Percentiles rank a stretch among this genome's conserved stretches.
These are phyloP conservation scores for Athalia circularis DNA, from an alignment of 2,888 invertebrate species.

Conservation along the genomic window DNA sequence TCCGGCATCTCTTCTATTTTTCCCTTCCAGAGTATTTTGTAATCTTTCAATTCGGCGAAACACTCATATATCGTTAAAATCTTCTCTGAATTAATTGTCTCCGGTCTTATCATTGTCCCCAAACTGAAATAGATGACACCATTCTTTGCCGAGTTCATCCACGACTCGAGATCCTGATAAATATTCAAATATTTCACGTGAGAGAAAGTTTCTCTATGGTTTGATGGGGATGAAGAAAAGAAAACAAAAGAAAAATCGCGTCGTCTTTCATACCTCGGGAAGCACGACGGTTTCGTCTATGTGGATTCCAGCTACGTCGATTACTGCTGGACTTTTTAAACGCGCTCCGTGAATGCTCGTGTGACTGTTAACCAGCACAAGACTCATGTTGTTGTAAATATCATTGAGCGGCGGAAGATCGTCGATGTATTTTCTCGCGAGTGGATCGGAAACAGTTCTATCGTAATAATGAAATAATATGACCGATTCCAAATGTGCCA, in stretches of 20 bases:
- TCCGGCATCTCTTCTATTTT: conserved; percentile 36
- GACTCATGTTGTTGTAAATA: conserved; percentile 24
- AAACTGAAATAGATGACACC: conserved; percentile 69
- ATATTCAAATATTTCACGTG: not conserved
- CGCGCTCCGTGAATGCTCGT: conserved; percentile 14
- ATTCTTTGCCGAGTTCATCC: conserved; percentile 63
- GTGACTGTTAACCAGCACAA: conserved; percentile 13
- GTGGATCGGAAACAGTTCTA: not conserved
- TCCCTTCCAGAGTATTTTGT: conserved; percentile 28
- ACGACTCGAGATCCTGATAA: conserved; percentile 65
- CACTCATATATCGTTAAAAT: conserved; percentile 13
- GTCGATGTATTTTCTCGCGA: conserved; percentile 9
- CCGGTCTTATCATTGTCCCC: conserved; percentile 69
- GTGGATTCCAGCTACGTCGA: conserved; percentile 76
- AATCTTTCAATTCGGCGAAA: conserved; percentile 8
- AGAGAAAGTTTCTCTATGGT: not conserved
- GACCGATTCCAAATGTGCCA: not conserved
- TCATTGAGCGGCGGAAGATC: conserved; percentile 1
- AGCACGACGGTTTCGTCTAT: conserved; percentile 7
- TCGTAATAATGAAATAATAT: not conserved
- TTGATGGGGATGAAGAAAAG: not conserved
- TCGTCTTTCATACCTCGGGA: not conserved
- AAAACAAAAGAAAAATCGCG: too few species aligned
- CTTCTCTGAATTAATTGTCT: conserved; percentile 59
- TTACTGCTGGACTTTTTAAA: conserved; percentile 72